Percentiles rank a stretch among this genome's conserved stretches.
phyloP scores from a whole-genome alignment of 2,888 invertebrate genomes.

The Drosophila atripex region DNA sequence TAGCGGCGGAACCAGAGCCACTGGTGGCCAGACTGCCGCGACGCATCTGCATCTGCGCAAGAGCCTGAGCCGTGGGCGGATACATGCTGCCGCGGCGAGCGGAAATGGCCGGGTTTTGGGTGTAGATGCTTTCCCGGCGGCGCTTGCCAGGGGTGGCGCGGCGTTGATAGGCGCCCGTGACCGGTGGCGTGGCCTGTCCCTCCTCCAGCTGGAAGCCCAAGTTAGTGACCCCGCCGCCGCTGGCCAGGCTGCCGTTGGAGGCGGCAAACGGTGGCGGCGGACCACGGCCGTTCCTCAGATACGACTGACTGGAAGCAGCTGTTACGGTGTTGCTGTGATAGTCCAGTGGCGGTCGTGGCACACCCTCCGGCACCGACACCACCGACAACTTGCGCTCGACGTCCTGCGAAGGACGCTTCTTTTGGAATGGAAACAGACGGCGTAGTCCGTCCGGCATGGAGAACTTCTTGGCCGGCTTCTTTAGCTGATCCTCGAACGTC shows the following conservation, averaged over 20 bases:
- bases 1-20: constrained; percentile 56
- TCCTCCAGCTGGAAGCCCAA: constrained; percentile 63
- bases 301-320: constrained; percentile 64
- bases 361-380: constrained; percentile 79
- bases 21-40: constrained; percentile 73
- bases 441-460: constrained; percentile 82
- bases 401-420: constrained; percentile 79
- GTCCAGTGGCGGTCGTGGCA: constrained; percentile 59
- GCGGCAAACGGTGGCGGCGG: constrained; percentile 59
- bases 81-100: constrained; percentile 80
- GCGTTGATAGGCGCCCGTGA: constrained; percentile 67
- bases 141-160: constrained; percentile 56
- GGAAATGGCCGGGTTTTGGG: constrained; percentile 78
- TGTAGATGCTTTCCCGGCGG: constrained; percentile 80
- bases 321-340: constrained; percentile 80
- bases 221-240: constrained; percentile 54
- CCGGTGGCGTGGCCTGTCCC: constrained; percentile 52
- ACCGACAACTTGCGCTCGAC: constrained; percentile 79
- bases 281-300: constrained; percentile 68
- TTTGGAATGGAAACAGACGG: constrained; percentile 81
- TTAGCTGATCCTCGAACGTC: constrained; percentile 54
- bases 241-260: constrained; percentile 41
- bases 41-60: constrained; percentile 68
- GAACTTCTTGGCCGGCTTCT: constrained; percentile 79
- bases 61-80: constrained; percentile 62